phyloP scores from a whole-genome alignment of 2,888 invertebrate genomes.

The Epistrophe eligans region DNA sequence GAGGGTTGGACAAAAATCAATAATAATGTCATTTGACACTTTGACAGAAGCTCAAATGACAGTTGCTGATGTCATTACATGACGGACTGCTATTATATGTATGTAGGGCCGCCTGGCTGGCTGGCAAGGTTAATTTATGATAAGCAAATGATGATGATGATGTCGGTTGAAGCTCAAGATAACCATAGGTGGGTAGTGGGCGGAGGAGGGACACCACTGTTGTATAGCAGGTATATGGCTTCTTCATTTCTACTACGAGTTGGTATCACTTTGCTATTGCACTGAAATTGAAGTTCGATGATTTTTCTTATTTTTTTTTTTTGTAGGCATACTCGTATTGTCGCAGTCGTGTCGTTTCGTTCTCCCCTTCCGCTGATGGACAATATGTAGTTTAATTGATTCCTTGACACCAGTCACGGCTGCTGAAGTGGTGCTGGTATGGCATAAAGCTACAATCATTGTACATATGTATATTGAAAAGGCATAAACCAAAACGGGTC shows the following conservation, averaged over 20 bases:
- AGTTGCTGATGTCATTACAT: slow-evolving; percentile 22
- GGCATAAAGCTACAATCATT: slow-evolving; percentile 21
- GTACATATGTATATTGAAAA: slow-evolving; percentile 17
- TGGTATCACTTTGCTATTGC: slow-evolving; percentile 50
- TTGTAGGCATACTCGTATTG: neutral
- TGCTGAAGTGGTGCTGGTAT: slow-evolving; percentile 33
- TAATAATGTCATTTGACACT: slow-evolving; percentile 60
- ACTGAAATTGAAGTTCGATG: neutral
- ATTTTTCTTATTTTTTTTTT: neutral
- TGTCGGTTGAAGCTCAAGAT: slow-evolving; percentile 44
- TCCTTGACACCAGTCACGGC: slow-evolving; percentile 72
- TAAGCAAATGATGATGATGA: slow-evolving; percentile 61
- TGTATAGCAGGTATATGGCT: slow-evolving; percentile 45
- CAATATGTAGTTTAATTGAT: slow-evolving; percentile 72
- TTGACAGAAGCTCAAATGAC: slow-evolving; percentile 65
- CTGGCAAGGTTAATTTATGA: slow-evolving; percentile 72
- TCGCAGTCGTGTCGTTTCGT: neutral
- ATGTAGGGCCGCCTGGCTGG: slow-evolving; percentile 36
- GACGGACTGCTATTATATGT: slow-evolving; percentile 5
- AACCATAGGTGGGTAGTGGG: slow-evolving; percentile 10
- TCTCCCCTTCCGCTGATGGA: slow-evolving; percentile 14
- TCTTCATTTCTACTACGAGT: slow-evolving; percentile 53
- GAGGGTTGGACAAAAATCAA: slow-evolving; percentile 38
- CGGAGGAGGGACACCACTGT: neutral
- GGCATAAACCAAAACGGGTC: slow-evolving; percentile 48